phyloP scores from a whole-genome alignment of 2,888 invertebrate genomes.

The Ctena decussata region DNA sequence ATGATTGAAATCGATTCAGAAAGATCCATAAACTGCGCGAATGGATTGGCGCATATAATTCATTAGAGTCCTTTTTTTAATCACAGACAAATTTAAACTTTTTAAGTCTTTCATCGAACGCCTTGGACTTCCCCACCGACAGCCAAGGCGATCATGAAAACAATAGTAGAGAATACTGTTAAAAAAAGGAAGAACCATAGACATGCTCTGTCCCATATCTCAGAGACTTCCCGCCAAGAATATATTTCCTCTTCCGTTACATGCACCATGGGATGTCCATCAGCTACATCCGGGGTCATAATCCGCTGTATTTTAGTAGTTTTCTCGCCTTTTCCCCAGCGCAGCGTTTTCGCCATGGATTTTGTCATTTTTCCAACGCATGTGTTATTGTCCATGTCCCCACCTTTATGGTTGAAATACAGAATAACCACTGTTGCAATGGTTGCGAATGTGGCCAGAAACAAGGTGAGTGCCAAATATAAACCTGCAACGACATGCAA shows the following conservation, averaged over 20 bases:
- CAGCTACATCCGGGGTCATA: background rate
- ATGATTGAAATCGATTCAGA: no score
- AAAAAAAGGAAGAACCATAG: background rate
- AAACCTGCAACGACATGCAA: constrained; percentile 40
- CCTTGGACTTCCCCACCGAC: background rate
- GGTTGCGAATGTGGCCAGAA: constrained; percentile 33
- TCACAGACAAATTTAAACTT: no score
- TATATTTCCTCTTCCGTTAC: background rate
- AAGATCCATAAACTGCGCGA: no score
- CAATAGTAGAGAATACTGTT: background rate
- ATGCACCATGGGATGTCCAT: background rate
- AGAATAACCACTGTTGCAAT: constrained; percentile 41
- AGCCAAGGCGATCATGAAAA: background rate
- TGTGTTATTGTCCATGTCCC: constrained; percentile 6
- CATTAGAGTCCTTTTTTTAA: no score
- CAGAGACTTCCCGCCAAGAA: background rate
- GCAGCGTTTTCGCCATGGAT: background rate
- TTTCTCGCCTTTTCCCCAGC: background rate
- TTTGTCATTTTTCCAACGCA: background rate
- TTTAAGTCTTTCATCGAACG: background rate
- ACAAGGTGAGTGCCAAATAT: constrained; percentile 40
- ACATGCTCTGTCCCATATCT: background rate
- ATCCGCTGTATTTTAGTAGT: background rate
- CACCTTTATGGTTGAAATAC: constrained; percentile 31
- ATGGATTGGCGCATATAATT: no score